These are phyloP conservation scores for Choristoneura rosaceana DNA, from an alignment of 2,888 invertebrate genomes.

Conservation along the genomic window DNA sequence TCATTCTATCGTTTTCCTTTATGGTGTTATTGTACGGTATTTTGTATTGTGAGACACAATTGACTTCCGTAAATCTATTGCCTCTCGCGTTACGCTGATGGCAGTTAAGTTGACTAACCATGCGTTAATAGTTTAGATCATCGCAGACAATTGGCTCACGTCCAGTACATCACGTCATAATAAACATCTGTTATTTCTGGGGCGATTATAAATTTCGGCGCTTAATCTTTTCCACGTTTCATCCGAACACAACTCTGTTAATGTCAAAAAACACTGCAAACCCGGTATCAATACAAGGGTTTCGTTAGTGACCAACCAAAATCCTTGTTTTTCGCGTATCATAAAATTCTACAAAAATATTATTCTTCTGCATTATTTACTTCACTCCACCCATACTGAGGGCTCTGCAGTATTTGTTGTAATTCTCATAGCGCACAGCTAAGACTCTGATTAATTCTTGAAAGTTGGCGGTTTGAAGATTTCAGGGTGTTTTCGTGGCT, in stretches of 20 bases:
- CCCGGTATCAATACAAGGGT: neutral
- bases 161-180: constrained; percentile 35
- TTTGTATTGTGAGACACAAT: too few species aligned
- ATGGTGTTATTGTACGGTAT: too few species aligned
- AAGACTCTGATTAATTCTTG: constrained; percentile 34
- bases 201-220: constrained; percentile 26
- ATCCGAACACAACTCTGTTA: neutral
- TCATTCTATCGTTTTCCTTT: too few species aligned
- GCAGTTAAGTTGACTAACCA: constrained; percentile 18
- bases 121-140: constrained; percentile 34
- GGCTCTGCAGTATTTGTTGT: constrained; percentile 18
- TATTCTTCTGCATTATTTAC: constrained; percentile 19
- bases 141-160: constrained; percentile 32
- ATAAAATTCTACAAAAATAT: constrained; percentile 21
- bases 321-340: constrained; percentile 13
- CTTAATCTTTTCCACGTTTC: constrained; percentile 8
- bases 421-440: constrained; percentile 17
- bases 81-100: neutral
- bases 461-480: constrained; percentile 14
- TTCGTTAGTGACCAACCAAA: neutral
- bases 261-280: neutral
- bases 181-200: constrained; percentile 39
- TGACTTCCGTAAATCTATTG: neutral
- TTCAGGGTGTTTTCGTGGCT: constrained; percentile 11
- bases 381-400: constrained; percentile 11